Base-by-base conservation (phyloP, 2,888 invertebrate genomes). In the Yponomeuta cagnagella region DNA sequence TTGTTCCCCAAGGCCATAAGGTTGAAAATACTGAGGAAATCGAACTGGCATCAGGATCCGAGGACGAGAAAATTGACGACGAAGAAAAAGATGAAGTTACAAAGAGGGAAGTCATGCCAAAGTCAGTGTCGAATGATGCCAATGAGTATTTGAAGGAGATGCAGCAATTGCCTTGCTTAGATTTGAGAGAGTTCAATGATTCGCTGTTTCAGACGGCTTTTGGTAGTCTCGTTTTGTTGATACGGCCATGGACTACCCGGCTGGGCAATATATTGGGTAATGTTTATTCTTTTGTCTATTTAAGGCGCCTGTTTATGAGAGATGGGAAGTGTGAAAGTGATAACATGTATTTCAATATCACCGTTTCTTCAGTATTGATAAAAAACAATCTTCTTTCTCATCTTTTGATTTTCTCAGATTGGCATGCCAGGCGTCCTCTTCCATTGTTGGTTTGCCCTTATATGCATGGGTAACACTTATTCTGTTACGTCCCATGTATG, bases 211-310 rank as follows among this genome's bases (percentile, higher is more conserved):
- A 80, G 5, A 85, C 84, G 2, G 30, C 63, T 0, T 89, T 82
- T 76, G 92, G 92, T 1, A 80, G 76, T 69, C 70, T 92, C 74
- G 89, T 90, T 10, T 72, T 92, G 30, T 71, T 91, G 12, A 77
- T 91, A 37, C 75, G 90, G n/a, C 84, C 88, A 0, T 92, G 91
- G 92, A 80, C 79, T 0, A 74, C 74, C n/a, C 88, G 83, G 74
- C 68, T 87, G 2, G 78, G 79, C 73, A 91, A 90, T 76, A 85
- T 92, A 73, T 81, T 82, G 73, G 78, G 91, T 90, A 71, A 82
- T 82, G 76, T 43, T 43, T 43, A 8, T 9, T 43, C 37, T 37
- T 37, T 37, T 37, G 5, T 37, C 37, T 37, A 37, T 37, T 37
- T 37, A 4, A 5, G 5, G 37, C 1, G 37, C 37, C 37, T 37